Base-by-base conservation (phyloP, 2,888 invertebrate species). In the Emmelina monodactyla region DNA sequence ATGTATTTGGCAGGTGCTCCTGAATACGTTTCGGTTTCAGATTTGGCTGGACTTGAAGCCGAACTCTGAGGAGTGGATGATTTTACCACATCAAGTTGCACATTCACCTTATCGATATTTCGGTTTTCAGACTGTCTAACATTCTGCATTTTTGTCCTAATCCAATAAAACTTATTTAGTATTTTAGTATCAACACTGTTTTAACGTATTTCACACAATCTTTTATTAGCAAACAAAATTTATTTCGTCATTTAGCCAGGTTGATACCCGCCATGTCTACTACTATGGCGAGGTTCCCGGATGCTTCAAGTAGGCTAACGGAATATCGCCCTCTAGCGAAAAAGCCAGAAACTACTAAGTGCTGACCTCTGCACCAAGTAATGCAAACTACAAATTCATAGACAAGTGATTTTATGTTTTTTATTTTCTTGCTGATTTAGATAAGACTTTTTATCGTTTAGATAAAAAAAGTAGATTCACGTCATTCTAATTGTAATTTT, bases 91-190 rank as follows among this genome's bases (percentile, higher is more conserved):
- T 85, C 85, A 82, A 84, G 84, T 78, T 83, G 83, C 81, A 84
- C 85, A 84, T 85, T 87, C 85, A 87, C 85, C 86, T 86, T 86
- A 84, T 86, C 87, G 84, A 86, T 84, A 86, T 88, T 89, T 84
- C 88, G 85, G 84, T 86, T 88, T 86, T 89, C 89, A 84, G 88
- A 85, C 85, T 88, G 88, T 86, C 87, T 87, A 84, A 89, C 91
- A 91, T 91, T 91, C 91, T 92, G 91, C 92, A 92, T 92, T 86
- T 89, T 90, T 86, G 84, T 85, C 86, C 85, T 84, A 85, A 78
- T 72, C 68, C 73, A 76, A 79, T 72, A 65, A 62, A 79, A 66
- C 75, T 73, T 75, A 76, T 68, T 71, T 71, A 75, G 72, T 78
- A 73, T 75, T 71, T 78, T 59, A 76, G 72, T 75, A 75, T 70